Conservation (phyloP, 1,140 invertebrate species). For the Reticulitermes speratus region DNA sequence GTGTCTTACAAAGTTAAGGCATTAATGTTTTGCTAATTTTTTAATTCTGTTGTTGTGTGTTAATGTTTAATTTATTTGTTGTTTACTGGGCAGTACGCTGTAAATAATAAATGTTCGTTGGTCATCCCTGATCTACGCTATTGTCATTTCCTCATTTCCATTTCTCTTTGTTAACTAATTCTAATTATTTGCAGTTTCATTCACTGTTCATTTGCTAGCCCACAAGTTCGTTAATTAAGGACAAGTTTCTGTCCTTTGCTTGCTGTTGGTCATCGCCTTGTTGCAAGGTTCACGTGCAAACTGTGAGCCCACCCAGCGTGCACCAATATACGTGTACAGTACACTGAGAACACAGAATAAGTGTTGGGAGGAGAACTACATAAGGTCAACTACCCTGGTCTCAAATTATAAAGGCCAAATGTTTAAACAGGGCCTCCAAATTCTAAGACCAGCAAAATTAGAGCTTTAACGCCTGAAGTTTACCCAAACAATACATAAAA, state of each 20-base stretch:
- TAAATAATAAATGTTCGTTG: too few species aligned
- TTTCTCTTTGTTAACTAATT: background rate
- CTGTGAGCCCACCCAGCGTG: background rate
- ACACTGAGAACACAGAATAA: background rate
- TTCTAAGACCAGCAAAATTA: too few species aligned
- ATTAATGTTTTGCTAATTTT: too few species aligned
- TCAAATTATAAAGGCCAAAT: background rate
- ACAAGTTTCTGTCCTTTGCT: background rate
- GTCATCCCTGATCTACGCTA: background rate
- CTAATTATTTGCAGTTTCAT: constrained; percentile 12
- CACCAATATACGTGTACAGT: background rate
- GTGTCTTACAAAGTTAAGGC: too few species aligned
- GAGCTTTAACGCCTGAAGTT: too few species aligned
- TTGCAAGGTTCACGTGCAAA: background rate
- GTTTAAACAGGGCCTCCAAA: too few species aligned
- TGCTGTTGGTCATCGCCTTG: background rate
- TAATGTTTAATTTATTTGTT: too few species aligned
- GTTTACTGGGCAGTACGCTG: too few species aligned
- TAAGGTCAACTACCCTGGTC: background rate
- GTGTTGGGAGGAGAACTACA: background rate
- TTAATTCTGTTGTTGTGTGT: too few species aligned
- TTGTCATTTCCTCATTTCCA: background rate
- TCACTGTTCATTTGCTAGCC: constrained; percentile 9
- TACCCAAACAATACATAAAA: too few species aligned
- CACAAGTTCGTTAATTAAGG: background rate